Evolutionary conservation across 2,888 invertebrate species (phyloP).

Genomic region (Eupithecia vulgata): DNA sequence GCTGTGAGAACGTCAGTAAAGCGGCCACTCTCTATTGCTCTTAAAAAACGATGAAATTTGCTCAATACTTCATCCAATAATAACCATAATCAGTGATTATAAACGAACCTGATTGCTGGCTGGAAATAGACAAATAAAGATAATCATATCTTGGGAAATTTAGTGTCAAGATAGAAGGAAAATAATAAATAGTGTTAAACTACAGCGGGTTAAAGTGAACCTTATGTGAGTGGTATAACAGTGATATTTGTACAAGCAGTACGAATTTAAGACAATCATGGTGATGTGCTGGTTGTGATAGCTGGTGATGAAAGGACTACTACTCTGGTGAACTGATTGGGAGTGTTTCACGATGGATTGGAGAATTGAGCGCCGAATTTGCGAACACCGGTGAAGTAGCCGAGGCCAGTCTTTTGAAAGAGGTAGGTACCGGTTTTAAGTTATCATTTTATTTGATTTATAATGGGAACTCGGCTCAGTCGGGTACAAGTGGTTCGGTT

Average conservation of each 20-base stretch:
- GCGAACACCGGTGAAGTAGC: slow-evolving; percentile 72
- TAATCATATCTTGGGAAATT: slow-evolving; percentile 52
- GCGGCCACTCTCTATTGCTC: slow-evolving; percentile 65
- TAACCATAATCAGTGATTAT: slow-evolving; percentile 44
- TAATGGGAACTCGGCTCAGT: slow-evolving; percentile 60
- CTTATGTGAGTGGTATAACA: slow-evolving; percentile 59
- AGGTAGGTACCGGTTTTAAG: slow-evolving; percentile 83
- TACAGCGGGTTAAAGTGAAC: slow-evolving; percentile 65
- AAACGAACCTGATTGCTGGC: slow-evolving; percentile 37
- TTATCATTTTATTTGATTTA: slow-evolving; percentile 83
- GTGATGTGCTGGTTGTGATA: slow-evolving; percentile 53
- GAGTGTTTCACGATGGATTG: slow-evolving; percentile 69
- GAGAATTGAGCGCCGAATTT: slow-evolving; percentile 68
- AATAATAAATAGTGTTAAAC: slow-evolving; percentile 81
- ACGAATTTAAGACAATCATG: slow-evolving; percentile 52
- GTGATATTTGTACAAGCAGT: slow-evolving; percentile 58
- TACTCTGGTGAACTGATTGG: slow-evolving; percentile 52
- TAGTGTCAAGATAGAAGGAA: slow-evolving; percentile 77
- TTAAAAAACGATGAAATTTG: slow-evolving; percentile 54
- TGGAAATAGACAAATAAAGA: slow-evolving; percentile 47
- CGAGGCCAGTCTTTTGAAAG: slow-evolving; percentile 79
- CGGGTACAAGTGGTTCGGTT: slow-evolving; percentile 63
- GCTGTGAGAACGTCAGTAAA: slow-evolving; percentile 71
- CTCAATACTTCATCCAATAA: slow-evolving; percentile 54
- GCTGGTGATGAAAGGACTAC: slow-evolving; percentile 60